A percentile compares a stretch with the other conserved stretches of the same genome.
Conservation (phyloP, 1,140 invertebrate species). For the Eupristina koningsbergeri region DNA sequence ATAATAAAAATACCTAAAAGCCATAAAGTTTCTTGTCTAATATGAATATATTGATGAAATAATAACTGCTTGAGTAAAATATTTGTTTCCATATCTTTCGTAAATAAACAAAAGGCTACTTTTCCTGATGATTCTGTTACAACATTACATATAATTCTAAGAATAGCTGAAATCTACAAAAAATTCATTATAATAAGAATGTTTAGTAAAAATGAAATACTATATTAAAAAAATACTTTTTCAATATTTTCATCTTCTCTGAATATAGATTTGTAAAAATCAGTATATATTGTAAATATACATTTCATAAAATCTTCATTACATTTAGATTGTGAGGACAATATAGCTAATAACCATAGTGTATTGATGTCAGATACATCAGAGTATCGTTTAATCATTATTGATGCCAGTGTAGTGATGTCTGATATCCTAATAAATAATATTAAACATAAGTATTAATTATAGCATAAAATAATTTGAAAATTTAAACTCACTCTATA, state of each 20-base stretch:
- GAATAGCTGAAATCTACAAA: constrained; percentile 60
- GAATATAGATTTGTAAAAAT: constrained; percentile 41
- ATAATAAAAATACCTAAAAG: constrained; percentile 61
- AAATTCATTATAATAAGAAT: constrained; percentile 24
- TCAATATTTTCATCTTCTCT: constrained; percentile 49
- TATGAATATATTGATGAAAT: constrained; percentile 58
- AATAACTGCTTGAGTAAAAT: constrained; percentile 60
- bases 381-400: constrained; percentile 46
- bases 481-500: constrained; percentile 57
- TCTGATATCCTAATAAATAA: constrained; percentile 58
- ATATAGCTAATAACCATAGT: constrained; percentile 64
- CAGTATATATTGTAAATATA: constrained; percentile 46
- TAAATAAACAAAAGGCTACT: constrained; percentile 57
- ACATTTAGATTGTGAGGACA: constrained; percentile 62
- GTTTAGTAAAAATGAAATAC: constrained; percentile 7
- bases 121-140: constrained; percentile 56
- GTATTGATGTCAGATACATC: constrained; percentile 53
- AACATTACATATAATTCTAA: constrained; percentile 65
- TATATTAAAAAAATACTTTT: constrained; percentile 43
- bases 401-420: constrained; percentile 54
- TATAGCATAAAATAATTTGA: neutral
- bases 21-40: constrained; percentile 68
- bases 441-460: neutral
- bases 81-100: constrained; percentile 56
- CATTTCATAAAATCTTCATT: constrained; percentile 46